Conservation (phyloP, 1,140 invertebrate genomes). For the Gryllus bimaculatus region DNA sequence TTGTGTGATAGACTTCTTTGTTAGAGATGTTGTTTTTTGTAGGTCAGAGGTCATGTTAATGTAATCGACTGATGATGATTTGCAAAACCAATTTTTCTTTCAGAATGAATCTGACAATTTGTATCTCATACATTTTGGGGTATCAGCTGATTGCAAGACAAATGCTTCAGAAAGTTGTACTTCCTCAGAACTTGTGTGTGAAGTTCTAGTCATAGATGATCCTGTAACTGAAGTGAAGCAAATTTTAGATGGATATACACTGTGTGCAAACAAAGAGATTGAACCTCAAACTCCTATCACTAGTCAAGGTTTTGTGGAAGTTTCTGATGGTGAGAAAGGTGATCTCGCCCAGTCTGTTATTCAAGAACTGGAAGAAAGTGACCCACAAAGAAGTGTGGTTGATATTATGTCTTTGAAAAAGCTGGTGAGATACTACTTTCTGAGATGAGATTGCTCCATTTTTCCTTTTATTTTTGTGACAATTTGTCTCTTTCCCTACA, state of each 20-base stretch:
- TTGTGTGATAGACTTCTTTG: no score
- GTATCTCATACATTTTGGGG: conserved; percentile 8
- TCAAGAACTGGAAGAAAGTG: neutral
- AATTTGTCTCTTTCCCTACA: neutral
- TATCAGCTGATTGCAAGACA: conserved; percentile 1
- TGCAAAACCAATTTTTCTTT: neutral
- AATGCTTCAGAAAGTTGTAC: conserved; percentile 10
- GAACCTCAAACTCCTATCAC: neutral
- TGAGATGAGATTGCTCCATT: neutral
- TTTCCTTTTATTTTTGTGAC: neutral
- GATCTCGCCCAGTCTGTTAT: neutral
- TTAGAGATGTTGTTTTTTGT: no score
- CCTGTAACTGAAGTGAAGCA: neutral
- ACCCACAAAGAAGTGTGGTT: neutral
- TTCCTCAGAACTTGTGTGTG: conserved; percentile 10
- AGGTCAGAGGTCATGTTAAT: no score
- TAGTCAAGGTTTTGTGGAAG: conserved; percentile 7
- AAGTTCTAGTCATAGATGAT: conserved; percentile 10
- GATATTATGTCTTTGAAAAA: conserved; percentile 13
- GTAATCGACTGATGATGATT: no score
- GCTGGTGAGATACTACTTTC: neutral
- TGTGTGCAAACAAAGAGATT: conserved; percentile 2
- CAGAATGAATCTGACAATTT: conserved; percentile 12
- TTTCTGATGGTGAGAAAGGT: neutral
- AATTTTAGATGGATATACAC: conserved; percentile 7